These are phyloP conservation scores for Alcedo quadribrachys DNA, from an alignment of 2,797 vertebrate genomes.

Conservation along the genomic window DNA sequence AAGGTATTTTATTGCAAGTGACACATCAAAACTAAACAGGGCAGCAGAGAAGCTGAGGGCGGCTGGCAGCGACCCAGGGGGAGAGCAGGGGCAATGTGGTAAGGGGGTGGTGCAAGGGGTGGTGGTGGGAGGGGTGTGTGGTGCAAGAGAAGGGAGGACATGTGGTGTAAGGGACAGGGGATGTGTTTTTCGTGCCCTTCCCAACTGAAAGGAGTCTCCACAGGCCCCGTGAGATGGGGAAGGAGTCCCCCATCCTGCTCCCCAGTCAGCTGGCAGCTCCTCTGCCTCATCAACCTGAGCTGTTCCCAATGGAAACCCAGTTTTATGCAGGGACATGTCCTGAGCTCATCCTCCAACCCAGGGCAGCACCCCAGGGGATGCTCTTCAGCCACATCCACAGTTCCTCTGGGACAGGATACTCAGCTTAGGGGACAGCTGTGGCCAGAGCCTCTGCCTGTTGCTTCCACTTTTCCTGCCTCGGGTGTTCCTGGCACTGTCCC, in stretches of 20 bases:
- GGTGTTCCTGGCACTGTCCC: rapidly evolving
- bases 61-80: rapidly evolving
- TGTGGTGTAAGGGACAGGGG: not conserved
- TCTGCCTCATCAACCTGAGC: rapidly evolving
- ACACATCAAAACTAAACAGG: not conserved
- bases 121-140: not conserved
- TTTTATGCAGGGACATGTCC: not conserved
- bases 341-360: not conserved
- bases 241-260: not conserved
- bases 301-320: rapidly evolving
- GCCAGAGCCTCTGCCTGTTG: rapidly evolving
- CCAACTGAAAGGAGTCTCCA: rapidly evolving
- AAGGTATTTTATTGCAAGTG: not conserved
- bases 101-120: not conserved
- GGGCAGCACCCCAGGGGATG: not conserved
- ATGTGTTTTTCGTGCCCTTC: not conserved
- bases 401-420: not conserved
- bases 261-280: not conserved
- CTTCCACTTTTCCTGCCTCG: not conserved
- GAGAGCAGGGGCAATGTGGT: not conserved
- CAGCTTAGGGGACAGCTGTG: rapidly evolving
- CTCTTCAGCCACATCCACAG: rapidly evolving
- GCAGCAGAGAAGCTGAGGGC: not conserved
- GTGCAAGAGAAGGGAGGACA: not conserved
- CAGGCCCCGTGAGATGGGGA: rapidly evolving